Evolutionary conservation across 2,888 invertebrate genomes (phyloP), one percentile per base, ranked within the genome.

Genomic region (Auanema sp.): DNA sequence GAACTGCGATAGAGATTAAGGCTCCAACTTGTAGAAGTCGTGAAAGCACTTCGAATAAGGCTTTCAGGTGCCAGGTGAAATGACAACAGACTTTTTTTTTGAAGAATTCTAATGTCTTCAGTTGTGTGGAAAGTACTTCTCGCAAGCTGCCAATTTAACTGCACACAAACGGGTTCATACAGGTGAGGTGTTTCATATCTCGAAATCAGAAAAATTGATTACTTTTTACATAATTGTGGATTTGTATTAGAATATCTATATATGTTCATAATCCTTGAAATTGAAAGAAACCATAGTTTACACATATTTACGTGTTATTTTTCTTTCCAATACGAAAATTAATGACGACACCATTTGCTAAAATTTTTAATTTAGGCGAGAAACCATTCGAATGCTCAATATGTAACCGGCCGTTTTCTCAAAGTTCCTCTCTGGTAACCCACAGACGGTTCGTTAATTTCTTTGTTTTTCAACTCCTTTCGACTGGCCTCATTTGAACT

Each of bases 361-460:
- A 44, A 14, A n/a, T 33, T 33, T 33, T 33, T 33, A 33, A 59
- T 76, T 91, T 91, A 66, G 97, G 97, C 1, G 97, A 98, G 86
- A 98, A 98, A 84, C 97, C 98, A 49, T 98, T 97, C 84, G 90
- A 91, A 77, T 98, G 98, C 88, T 92, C 93, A 23, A 92, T 97
- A 75, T 98, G 98, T 86, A 93, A 94, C 84, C 89, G 97, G 67
- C 89, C 93, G 79, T 98, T 98, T 86, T 95, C 95, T 65, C 97
- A 98, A 84, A 90, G 90, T 84, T 94, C 94, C 68, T 88, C 88
- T 1, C 94, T 98, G 59, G 98, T 97, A 62, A 97, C 97, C 75
- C 98, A 98, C 88, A 95, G 96, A 93, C 89, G 97, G 79, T 79
- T 40, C 1, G 52, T 23, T 5, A 16, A 4, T 41, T 23, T 51